A percentile compares a stretch with the other conserved stretches of the same genome.
phyloP scores from a whole-genome alignment of 2,888 invertebrate genomes.

The Orgyia antiqua region DNA sequence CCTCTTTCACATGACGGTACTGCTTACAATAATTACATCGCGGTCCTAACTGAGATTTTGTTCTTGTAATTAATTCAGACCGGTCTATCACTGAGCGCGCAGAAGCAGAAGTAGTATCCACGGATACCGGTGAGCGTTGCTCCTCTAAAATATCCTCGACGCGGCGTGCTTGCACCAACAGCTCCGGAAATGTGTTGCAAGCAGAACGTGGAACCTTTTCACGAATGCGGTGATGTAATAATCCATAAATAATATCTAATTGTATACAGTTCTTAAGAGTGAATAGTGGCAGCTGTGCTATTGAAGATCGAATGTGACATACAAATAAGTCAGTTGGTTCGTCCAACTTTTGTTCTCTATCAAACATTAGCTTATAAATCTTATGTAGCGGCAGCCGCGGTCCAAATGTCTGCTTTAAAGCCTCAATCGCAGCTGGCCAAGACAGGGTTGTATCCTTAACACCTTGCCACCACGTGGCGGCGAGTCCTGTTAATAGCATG shows the following conservation, averaged over 20 bases:
- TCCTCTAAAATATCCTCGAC: not conserved
- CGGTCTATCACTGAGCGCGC: not conserved
- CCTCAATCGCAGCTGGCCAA: too few relatives aligned
- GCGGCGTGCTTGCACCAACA: conserved; percentile 8
- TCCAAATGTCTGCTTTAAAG: too few relatives aligned
- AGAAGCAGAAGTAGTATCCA: not conserved
- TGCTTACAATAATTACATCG: conserved; percentile 7
- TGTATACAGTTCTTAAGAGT: too few relatives aligned
- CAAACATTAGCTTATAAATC: conserved; percentile 7
- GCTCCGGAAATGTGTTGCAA: conserved; percentile 7
- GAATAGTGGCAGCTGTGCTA: not conserved
- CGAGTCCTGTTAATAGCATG: too few relatives aligned
- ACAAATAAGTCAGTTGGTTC: not conserved
- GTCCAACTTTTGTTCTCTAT: conserved; percentile 2
- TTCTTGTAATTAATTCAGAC: not conserved
- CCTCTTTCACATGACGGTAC: conserved; percentile 7
- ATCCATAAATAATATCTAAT: conserved; percentile 17
- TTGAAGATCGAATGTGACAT: not conserved
- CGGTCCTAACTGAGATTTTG: not conserved
- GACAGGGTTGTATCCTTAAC: too few relatives aligned
- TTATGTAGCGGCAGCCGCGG: too few relatives aligned
- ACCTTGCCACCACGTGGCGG: too few relatives aligned
- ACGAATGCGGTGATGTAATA: conserved; percentile 13
- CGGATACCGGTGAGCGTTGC: not conserved
- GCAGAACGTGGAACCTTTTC: conserved; percentile 8